Evolutionary conservation across 1,140 invertebrate genomes (phyloP).

Genomic region (Aphis craccivora): DNA sequence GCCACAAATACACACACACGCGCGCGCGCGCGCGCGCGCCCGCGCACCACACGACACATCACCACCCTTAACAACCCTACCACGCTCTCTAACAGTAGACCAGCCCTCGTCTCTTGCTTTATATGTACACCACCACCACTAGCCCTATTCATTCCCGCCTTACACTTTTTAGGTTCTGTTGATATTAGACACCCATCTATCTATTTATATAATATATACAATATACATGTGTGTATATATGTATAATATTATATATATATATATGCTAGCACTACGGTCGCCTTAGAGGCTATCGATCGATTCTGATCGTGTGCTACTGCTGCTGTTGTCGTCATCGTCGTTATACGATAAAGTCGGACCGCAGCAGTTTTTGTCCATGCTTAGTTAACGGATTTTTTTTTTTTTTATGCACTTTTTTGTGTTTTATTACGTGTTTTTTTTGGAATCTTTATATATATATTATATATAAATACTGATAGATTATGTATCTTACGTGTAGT

Average conservation of each 20-base stretch:
- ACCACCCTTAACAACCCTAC: neutral
- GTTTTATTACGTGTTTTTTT: neutral
- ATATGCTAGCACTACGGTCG: neutral
- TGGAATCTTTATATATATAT: neutral
- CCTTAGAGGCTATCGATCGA: neutral
- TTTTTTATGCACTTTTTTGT: neutral
- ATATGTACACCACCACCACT: neutral
- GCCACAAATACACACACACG: neutral
- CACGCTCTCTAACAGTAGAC: neutral
- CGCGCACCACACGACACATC: neutral
- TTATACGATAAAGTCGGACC: neutral
- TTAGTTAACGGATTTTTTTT: neutral
- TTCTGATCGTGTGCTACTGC: neutral
- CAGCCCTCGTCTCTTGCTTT: neutral
- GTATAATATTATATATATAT: neutral
- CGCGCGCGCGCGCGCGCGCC: too few relatives aligned
- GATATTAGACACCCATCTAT: constrained; percentile 1
- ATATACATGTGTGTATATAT: neutral
- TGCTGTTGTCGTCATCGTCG: neutral
- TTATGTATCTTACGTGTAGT: neutral
- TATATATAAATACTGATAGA: neutral
- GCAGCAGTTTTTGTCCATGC: neutral
- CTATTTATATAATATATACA: neutral
- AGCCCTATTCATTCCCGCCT: neutral
- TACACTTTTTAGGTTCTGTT: constrained; percentile 11